Evolutionary conservation across 2,113 vertebrate species (phyloP).

Genomic region (Myrmophylax atrothorax): DNA sequence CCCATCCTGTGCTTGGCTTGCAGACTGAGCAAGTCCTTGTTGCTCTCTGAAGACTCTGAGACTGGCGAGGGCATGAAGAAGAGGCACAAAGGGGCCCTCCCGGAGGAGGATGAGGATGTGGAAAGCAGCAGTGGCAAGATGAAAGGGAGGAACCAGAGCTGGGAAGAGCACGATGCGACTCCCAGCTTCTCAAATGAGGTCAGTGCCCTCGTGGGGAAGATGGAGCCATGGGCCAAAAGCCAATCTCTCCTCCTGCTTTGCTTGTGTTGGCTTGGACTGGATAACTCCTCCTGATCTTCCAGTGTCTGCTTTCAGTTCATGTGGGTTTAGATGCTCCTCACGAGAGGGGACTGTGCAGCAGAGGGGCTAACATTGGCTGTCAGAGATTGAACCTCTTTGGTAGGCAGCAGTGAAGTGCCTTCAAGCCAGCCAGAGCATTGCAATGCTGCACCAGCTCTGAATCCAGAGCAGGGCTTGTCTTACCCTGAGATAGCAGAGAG

Average conservation of each 20-base stretch:
- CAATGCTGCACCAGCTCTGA: neutral
- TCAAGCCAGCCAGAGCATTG: neutral
- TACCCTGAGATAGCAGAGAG: neutral
- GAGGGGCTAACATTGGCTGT: neutral
- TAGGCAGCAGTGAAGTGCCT: neutral
- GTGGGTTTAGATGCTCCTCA: neutral
- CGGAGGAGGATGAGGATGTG: constrained; percentile 83
- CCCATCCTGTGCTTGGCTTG: constrained; percentile 65
- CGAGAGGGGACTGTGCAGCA: neutral
- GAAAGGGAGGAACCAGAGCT: constrained; percentile 85
- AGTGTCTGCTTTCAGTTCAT: neutral
- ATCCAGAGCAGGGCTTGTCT: neutral
- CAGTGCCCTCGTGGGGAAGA: constrained; percentile 4
- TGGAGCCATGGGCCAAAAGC: neutral
- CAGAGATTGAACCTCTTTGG: neutral
- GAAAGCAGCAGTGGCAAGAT: constrained; percentile 76
- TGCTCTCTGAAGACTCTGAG: constrained; percentile 91
- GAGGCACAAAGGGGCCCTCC: constrained; percentile 80
- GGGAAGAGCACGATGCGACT: constrained; percentile 83
- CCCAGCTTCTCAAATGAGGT: constrained; percentile 88
- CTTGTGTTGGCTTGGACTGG: neutral
- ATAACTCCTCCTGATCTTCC: neutral
- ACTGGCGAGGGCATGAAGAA: constrained; percentile 86
- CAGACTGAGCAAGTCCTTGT: constrained; percentile 85
- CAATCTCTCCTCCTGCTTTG: neutral